phyloP scores from a whole-genome alignment of 2,113 vertebrate species.

The Centropus unirufus region DNA sequence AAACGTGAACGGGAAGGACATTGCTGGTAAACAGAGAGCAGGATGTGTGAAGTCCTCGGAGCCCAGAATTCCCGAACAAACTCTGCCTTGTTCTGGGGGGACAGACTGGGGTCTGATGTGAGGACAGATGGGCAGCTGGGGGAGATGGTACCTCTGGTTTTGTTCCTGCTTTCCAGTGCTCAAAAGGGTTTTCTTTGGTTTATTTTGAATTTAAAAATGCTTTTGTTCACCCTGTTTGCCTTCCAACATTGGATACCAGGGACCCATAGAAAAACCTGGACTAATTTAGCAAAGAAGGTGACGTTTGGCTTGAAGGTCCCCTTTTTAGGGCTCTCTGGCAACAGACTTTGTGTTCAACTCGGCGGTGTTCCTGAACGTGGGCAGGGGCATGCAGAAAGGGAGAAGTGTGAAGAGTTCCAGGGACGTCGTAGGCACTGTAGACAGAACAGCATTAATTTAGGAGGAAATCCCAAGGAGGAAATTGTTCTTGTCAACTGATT shows the following conservation, averaged over 20 bases:
- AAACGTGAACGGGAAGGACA: background rate
- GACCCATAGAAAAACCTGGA: background rate
- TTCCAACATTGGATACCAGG: background rate
- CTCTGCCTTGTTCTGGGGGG: background rate
- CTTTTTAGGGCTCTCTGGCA: background rate
- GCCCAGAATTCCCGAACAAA: background rate
- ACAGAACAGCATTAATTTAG: conserved; percentile 45
- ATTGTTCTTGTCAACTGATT: conserved; percentile 60
- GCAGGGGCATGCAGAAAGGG: background rate
- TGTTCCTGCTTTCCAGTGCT: background rate
- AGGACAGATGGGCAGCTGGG: background rate
- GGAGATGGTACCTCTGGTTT: background rate
- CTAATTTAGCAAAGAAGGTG: background rate
- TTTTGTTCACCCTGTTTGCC: background rate
- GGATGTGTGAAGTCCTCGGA: background rate
- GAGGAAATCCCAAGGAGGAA: conserved; percentile 61
- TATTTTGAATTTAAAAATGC: background rate
- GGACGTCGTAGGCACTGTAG: conserved; percentile 7
- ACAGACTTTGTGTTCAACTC: background rate
- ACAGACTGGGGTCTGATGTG: background rate
- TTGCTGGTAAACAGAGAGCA: background rate
- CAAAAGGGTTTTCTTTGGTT: background rate
- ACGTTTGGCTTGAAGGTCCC: background rate
- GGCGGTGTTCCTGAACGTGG: background rate
- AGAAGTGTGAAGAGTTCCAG: conserved; percentile 20